Evolutionary conservation across 2,113 vertebrate genomes (phyloP).

Genomic region (Laticauda laticaudata): DNA sequence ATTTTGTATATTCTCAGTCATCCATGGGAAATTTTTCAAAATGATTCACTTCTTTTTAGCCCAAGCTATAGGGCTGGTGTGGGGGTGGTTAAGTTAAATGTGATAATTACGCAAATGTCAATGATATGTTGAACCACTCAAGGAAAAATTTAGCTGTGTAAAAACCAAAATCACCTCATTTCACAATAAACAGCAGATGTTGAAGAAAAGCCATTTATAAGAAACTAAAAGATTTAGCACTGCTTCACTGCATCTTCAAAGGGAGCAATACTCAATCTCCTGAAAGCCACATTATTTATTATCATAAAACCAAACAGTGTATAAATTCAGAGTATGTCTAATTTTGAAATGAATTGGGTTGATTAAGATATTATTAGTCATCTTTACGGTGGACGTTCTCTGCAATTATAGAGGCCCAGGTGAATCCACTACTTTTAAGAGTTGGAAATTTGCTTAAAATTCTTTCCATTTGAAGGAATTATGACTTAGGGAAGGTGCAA

Average conservation of each 20-base stretch:
- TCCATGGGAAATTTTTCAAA: conserved; percentile 30
- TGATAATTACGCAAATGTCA: conserved; percentile 50
- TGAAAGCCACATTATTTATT: neutral
- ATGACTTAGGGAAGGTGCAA: neutral
- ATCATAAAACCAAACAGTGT: neutral
- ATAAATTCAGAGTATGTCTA: neutral
- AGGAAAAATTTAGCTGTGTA: fast-evolving
- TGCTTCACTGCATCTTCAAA: neutral
- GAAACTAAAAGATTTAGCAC: neutral
- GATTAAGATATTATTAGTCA: neutral
- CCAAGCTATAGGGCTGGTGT: neutral
- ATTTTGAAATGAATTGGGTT: neutral
- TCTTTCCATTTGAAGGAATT: neutral
- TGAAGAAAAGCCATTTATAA: neutral
- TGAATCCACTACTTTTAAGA: neutral
- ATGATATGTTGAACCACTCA: neutral
- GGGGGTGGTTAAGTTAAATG: neutral
- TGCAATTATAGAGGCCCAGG: neutral
- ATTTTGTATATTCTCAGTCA: neutral
- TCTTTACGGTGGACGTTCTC: neutral
- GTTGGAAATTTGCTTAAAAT: neutral
- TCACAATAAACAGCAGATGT: conserved; percentile 5
- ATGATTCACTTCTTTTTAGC: conserved; percentile 52
- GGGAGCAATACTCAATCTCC: neutral
- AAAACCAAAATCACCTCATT: neutral